Evolutionary conservation across 2,797 vertebrate genomes (phyloP).

Genomic region (Falco cherrug): DNA sequence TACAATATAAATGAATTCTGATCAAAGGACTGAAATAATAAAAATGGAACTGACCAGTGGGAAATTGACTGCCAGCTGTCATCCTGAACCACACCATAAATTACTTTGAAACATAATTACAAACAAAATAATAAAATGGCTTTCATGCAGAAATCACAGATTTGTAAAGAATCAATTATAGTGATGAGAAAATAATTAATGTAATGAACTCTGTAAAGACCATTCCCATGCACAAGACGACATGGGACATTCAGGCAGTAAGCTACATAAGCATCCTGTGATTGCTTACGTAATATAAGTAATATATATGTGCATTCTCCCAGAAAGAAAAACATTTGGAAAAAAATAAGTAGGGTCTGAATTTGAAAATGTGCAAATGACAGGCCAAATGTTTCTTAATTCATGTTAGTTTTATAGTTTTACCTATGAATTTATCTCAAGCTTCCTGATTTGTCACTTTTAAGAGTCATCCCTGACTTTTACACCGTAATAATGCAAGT

Average conservation of each 20-base stretch:
- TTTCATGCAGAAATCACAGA: slow-evolving; percentile 25
- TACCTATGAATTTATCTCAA: neutral
- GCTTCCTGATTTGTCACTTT: neutral
- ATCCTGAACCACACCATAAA: neutral
- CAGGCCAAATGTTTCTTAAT: neutral
- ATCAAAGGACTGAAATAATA: slow-evolving; percentile 8
- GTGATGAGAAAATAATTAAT: neutral
- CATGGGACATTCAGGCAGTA: neutral
- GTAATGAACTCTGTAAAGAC: neutral
- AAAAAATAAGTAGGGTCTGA: neutral
- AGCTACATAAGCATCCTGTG: neutral
- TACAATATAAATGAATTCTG: neutral
- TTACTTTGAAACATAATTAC: neutral
- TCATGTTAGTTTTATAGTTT: neutral
- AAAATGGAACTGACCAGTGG: neutral
- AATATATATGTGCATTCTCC: neutral
- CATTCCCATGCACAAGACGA: neutral
- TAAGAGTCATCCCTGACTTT: neutral
- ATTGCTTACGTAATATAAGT: neutral
- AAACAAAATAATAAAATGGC: neutral
- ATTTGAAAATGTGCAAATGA: neutral
- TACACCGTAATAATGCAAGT: neutral
- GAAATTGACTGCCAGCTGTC: neutral
- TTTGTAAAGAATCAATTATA: slow-evolving; percentile 20
- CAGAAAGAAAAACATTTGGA: neutral